Conservation (phyloP, 2,113 vertebrate genomes). For the Odocoileus virginianus region DNA sequence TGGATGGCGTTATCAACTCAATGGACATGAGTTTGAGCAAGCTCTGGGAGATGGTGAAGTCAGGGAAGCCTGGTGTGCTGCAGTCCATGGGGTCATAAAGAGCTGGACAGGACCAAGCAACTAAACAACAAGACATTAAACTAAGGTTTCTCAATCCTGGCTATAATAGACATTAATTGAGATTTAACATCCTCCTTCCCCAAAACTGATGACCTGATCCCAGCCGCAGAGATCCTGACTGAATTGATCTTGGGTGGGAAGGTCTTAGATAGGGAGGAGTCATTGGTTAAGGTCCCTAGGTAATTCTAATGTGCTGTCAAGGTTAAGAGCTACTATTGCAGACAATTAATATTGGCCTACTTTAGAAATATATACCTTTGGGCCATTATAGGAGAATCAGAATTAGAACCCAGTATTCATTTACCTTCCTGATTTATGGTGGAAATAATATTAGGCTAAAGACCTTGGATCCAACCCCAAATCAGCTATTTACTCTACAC, state of each 20-base stretch:
- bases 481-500: background rate
- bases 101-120: rapidly evolving
- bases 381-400: background rate
- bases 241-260: background rate
- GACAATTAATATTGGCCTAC: background rate
- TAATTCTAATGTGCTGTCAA: background rate
- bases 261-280: background rate
- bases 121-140: background rate
- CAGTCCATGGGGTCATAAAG: background rate
- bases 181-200: background rate
- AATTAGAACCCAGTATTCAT: background rate
- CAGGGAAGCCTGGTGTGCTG: background rate
- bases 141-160: background rate
- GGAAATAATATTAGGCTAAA: background rate
- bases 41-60: rapidly evolving
- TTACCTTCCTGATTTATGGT: background rate
- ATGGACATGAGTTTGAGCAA: background rate
- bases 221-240: background rate
- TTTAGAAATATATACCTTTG: background rate
- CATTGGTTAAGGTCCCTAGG: background rate
- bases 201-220: rapidly evolving
- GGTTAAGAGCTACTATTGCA: background rate
- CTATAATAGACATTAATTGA: background rate
- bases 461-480: background rate
- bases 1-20: background rate